A percentile compares a stretch with the other conserved stretches of the same genome.
These are phyloP conservation scores for Clepsis dumicolana DNA, from an alignment of 2,888 invertebrate genomes.

Conservation along the genomic window DNA sequence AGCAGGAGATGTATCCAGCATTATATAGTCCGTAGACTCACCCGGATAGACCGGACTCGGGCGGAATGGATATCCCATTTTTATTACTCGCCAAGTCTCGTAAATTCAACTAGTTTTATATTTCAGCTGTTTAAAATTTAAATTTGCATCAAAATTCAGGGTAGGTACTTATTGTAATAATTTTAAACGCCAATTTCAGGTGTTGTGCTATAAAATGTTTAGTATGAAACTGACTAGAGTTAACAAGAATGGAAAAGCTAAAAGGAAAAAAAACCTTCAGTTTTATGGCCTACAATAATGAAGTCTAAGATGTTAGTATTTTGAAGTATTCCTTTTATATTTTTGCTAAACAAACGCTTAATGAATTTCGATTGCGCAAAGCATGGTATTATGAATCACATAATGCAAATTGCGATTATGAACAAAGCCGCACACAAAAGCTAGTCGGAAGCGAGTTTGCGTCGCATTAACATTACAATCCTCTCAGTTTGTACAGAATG, in stretches of 20 bases:
- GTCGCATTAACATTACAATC: slow-evolving; percentile 51
- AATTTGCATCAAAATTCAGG: slow-evolving; percentile 14
- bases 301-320: too few species aligned
- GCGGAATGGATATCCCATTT: background rate
- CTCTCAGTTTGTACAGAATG: slow-evolving; percentile 24
- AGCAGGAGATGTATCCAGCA: too few species aligned
- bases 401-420: slow-evolving; percentile 31
- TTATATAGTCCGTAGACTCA: background rate
- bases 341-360: background rate
- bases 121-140: slow-evolving; percentile 22
- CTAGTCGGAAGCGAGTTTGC: slow-evolving; percentile 43
- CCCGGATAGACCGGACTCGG: background rate
- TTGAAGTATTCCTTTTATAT: too few species aligned
- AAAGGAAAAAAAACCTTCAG: too few species aligned
- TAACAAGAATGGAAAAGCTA: too few species aligned
- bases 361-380: slow-evolving; percentile 12
- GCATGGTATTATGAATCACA: slow-evolving; percentile 30
- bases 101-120: slow-evolving; percentile 23
- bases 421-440: slow-evolving; percentile 27
- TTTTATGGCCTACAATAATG: too few species aligned
- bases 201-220: too few species aligned
- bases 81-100: slow-evolving; percentile 22
- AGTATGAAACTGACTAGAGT: too few species aligned
- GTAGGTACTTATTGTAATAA: background rate
- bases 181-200: background rate